Conservation (phyloP, 2,888 invertebrate species). For the Meloe dianella region DNA sequence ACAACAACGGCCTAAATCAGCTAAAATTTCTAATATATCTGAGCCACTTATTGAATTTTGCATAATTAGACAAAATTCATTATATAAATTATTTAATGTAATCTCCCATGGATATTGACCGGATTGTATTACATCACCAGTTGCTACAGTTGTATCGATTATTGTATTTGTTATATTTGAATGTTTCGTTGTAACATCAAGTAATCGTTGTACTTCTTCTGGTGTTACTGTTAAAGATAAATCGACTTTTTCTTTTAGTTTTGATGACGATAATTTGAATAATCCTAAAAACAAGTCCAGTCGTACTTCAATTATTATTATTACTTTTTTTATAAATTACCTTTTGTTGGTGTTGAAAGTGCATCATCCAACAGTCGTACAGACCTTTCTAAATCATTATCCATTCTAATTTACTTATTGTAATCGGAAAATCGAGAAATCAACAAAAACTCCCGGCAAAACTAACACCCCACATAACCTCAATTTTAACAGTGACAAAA, state of each 20-base stretch:
- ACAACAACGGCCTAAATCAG: conserved; percentile 56
- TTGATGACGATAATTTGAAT: not conserved
- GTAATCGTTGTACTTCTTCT: conserved; percentile 40
- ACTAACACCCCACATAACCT: not conserved
- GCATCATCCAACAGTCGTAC: conserved; percentile 55
- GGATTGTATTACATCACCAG: conserved; percentile 50
- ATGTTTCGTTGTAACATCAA: conserved; percentile 14
- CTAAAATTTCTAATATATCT: conserved; percentile 52
- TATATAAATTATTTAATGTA: conserved; percentile 53
- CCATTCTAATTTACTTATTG: conserved; percentile 43
- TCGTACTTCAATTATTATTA: not conserved
- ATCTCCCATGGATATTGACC: conserved; percentile 51
- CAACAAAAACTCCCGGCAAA: not conserved
- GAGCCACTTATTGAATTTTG: conserved; percentile 52
- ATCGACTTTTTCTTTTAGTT: not conserved
- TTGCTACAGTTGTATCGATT: conserved; percentile 19
- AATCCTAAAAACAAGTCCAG: conserved; percentile 1
- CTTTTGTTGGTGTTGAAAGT: conserved; percentile 46
- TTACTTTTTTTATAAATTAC: conserved; percentile 37
- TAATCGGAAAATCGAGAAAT: not conserved
- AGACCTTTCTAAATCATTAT: conserved; percentile 55
- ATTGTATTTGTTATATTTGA: conserved; percentile 14
- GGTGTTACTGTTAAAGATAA: not conserved
- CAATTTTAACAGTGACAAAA: not conserved
- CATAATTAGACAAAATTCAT: conserved; percentile 57